Evolutionary conservation across 2,113 vertebrate species (phyloP).

Genomic region (Anarhynchus alexandrinus): DNA sequence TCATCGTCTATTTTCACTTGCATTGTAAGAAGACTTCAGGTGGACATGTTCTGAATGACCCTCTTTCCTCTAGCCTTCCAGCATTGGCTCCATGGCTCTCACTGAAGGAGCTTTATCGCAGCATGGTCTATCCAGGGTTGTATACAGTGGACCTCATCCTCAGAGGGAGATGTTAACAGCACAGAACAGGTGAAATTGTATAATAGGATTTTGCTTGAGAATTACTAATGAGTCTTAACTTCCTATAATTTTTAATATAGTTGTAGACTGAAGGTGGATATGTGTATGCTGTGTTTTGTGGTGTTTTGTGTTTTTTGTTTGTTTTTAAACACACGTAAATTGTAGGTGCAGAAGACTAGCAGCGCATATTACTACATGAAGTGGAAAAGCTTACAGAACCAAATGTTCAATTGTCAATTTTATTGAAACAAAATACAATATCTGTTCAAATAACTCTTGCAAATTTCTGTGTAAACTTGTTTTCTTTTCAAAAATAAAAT

Average conservation of each 20-base stretch:
- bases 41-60: background rate
- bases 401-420: background rate
- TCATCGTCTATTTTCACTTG: background rate
- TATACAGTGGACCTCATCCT: slow-evolving; percentile 94
- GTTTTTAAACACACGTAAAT: background rate
- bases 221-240: background rate
- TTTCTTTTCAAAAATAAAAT: background rate
- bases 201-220: background rate
- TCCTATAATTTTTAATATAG: background rate
- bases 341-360: background rate
- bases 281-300: background rate
- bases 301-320: background rate
- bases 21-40: background rate
- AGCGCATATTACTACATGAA: background rate
- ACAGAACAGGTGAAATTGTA: slow-evolving; percentile 86
- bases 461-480: background rate
- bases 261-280: background rate
- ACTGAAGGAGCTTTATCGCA: slow-evolving; percentile 95
- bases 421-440: background rate
- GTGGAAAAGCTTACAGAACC: background rate
- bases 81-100: slow-evolving; percentile 94
- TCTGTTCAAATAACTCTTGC: background rate
- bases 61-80: slow-evolving; percentile 83
- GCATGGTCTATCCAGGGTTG: slow-evolving; percentile 91
- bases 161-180: slow-evolving; percentile 96